phyloP scores from a whole-genome alignment of 1,140 invertebrate genomes.

The Euwallacea fornicatus region DNA sequence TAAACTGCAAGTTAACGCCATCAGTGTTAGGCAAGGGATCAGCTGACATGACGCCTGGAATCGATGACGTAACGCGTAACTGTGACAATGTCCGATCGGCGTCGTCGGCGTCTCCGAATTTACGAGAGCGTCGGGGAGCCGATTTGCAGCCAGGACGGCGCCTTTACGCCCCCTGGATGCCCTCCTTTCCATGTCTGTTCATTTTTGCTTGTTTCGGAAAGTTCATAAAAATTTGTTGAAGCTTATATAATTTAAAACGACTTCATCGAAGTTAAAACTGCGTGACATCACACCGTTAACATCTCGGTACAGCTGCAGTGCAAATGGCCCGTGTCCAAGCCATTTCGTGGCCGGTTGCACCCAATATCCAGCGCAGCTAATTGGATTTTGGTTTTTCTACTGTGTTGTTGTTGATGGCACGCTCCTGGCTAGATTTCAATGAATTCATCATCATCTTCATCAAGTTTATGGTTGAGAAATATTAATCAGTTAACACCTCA shows the following conservation, averaged over 20 bases:
- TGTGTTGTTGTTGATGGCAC: neutral
- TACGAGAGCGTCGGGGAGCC: constrained; percentile 14
- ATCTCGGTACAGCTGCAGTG: constrained; percentile 25
- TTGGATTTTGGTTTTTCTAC: constrained; percentile 13
- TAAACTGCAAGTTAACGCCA: no score
- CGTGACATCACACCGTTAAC: neutral
- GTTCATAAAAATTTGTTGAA: neutral
- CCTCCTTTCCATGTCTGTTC: constrained; percentile 6
- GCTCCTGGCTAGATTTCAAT: neutral
- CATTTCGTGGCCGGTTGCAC: constrained; percentile 24
- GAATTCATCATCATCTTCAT: no score
- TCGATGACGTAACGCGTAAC: constrained; percentile 29
- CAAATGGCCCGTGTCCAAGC: constrained; percentile 34
- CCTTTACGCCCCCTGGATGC: constrained; percentile 2
- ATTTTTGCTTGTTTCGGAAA: neutral
- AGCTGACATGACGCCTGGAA: constrained; percentile 21
- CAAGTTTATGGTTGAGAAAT: no score
- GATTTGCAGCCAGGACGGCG: constrained; percentile 27
- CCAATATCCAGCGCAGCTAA: constrained; percentile 22
- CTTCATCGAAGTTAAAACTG: no score
- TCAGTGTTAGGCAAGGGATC: neutral
- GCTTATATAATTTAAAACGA: no score
- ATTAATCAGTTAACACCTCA: no score
- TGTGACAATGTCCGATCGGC: constrained; percentile 29
- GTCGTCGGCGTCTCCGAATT: constrained; percentile 26